These are phyloP conservation scores for Labeo rohita DNA, from an alignment of 2,113 vertebrate genomes.

Conservation along the genomic window DNA sequence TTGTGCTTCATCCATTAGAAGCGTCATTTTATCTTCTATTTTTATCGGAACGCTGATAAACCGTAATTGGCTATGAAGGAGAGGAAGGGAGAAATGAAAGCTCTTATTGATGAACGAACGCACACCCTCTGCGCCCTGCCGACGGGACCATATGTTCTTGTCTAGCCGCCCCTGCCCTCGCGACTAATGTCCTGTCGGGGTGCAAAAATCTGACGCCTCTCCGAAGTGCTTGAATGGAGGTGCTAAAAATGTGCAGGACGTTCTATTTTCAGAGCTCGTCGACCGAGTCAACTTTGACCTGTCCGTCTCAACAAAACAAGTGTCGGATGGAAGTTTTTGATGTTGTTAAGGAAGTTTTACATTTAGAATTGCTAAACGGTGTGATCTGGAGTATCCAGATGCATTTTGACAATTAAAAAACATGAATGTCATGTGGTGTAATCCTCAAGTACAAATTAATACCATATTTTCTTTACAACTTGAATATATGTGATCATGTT, in stretches of 20 bases:
- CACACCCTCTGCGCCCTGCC: conserved; percentile 64
- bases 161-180: conserved; percentile 49
- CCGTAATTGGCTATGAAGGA: conserved; percentile 82
- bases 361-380: background rate
- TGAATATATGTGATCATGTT: background rate
- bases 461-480: background rate
- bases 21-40: conserved; percentile 98
- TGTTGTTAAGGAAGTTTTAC: background rate
- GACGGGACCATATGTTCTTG: conserved; percentile 68
- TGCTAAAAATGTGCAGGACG: conserved; percentile 54
- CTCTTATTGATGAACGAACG: conserved; percentile 72
- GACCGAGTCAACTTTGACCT: conserved; percentile 20
- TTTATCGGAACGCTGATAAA: conserved; percentile 98
- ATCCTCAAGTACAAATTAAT: background rate
- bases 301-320: conserved; percentile 24
- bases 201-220: conserved; percentile 33
- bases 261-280: conserved; percentile 39
- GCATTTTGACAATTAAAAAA: background rate
- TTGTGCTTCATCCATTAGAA: conserved; percentile 97
- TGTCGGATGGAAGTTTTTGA: background rate
- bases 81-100: conserved; percentile 64
- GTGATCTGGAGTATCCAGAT: background rate
- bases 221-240: conserved; percentile 31
- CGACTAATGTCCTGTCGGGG: conserved; percentile 57
- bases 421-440: background rate